These are phyloP conservation scores for Leucosticte australis DNA, from an alignment of 2,113 vertebrate species.

Conservation along the genomic window DNA sequence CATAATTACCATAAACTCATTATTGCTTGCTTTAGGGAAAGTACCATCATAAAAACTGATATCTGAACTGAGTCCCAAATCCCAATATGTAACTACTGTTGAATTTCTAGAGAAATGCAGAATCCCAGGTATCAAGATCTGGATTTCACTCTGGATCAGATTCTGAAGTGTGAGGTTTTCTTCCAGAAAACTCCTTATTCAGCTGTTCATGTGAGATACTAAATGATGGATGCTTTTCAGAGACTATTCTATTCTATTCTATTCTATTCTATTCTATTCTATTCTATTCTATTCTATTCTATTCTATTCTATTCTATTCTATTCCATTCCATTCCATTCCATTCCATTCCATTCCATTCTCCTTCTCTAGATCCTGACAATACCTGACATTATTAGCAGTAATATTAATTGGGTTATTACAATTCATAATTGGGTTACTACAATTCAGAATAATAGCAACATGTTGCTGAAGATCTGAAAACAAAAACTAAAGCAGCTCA, in stretches of 20 bases:
- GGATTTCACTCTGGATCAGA: not conserved
- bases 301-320: not conserved
- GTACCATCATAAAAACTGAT: not conserved
- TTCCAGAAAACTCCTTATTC: not conserved
- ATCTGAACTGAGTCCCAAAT: not conserved
- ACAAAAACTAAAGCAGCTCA: not conserved
- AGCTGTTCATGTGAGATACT: not conserved
- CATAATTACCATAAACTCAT: slow-evolving; percentile 52
- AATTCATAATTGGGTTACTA: not conserved
- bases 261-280: not conserved
- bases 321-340: not conserved
- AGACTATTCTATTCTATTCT: not conserved
- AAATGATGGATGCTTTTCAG: not conserved
- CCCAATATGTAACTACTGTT: not conserved
- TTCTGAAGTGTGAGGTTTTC: not conserved
- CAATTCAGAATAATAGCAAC: not conserved
- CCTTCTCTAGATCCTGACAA: not conserved
- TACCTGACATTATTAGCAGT: not conserved
- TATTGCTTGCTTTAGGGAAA: slow-evolving; percentile 18
- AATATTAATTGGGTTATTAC: not conserved
- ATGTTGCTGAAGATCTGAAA: not conserved
- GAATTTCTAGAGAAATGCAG: not conserved
- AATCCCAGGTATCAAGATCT: not conserved
- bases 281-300: not conserved
- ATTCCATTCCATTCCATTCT: not conserved